Evolutionary conservation across 2,888 invertebrate species (phyloP), one percentile per base, ranked within the genome.

Genomic region (Argyresthia albistria): DNA sequence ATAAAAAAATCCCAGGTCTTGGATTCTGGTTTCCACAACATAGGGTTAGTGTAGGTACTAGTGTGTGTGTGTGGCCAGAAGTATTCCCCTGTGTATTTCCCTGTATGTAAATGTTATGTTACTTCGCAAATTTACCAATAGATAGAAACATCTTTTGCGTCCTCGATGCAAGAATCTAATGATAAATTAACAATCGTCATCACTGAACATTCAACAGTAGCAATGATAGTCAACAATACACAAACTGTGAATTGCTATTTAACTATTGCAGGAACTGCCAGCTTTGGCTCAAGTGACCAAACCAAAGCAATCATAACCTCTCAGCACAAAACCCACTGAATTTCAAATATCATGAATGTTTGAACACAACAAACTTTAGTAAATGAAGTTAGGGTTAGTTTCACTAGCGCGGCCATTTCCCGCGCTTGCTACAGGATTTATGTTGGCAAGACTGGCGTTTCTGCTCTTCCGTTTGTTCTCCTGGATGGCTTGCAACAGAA

Each of bases 341-440:
- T 25, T 25, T 25, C 25, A 25, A 25, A 25, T 6, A 2, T 6
- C 25, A 25, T 25, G 25, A 25, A 25, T 25, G 25, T 25, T 25
- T 25, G 2, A 25, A 4, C 25, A 4, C 25, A 25, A 6, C 3
- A 39, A 11, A 11, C 39, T 35, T 57, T 70, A 84, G 60, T 81
- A 84, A 49, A 83, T 84, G 58, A 83, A 86, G 66, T 84, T 84
- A 6, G 84, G 80, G 55, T 87, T 86, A 0, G 80, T 80, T 0
- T 79, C 79, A 56, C 80, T 83, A 57, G 76, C 79, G 10, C 78
- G 66, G 53, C 35, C 43, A 46, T 35, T 39, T 10, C 43, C 46
- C 3, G 25, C 10, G 43, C 69, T 76, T 0, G 70, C 69, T 8
- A 65, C 60, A 0, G 75, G 75, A 58, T 25, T 25, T 25, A 25